phyloP scores from a whole-genome alignment of 2,888 invertebrate genomes.

The Cheilosia soror region DNA sequence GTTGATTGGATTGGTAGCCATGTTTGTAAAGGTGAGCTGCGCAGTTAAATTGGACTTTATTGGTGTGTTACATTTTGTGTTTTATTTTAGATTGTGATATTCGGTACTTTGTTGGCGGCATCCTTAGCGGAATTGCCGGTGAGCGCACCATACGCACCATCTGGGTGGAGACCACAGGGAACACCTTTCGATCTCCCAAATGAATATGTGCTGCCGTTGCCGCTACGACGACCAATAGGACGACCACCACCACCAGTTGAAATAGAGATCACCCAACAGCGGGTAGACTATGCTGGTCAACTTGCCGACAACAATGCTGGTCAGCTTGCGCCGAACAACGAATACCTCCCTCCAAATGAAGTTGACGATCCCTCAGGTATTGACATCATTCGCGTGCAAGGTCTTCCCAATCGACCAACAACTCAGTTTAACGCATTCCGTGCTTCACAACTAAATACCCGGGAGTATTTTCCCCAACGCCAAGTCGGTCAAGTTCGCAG shows the following conservation, averaged over 20 bases:
- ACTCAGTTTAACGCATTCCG: conserved; percentile 41
- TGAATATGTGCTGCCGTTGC: conserved; percentile 77
- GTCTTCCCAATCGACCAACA: conserved; percentile 46
- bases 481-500: conserved; percentile 52
- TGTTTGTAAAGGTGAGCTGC: conserved; percentile 56
- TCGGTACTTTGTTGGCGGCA: conserved; percentile 67
- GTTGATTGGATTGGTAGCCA: conserved; percentile 45
- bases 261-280: conserved; percentile 79
- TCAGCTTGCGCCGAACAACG: conserved; percentile 74
- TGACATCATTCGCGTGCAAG: conserved; percentile 64
- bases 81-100: conserved; percentile 74
- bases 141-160: conserved; percentile 81
- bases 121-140: conserved; percentile 77
- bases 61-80: neutral
- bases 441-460: conserved; percentile 35
- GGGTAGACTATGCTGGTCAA: conserved; percentile 80
- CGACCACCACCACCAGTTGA: conserved; percentile 78
- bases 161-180: conserved; percentile 83
- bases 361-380: conserved; percentile 26
- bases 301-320: conserved; percentile 44
- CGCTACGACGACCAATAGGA: conserved; percentile 62
- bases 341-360: conserved; percentile 77
- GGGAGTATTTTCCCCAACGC: conserved; percentile 42
- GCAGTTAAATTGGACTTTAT: neutral
- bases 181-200: conserved; percentile 82